phyloP scores from a whole-genome alignment of 2,113 vertebrate genomes.

The Tachycineta bicolor region DNA sequence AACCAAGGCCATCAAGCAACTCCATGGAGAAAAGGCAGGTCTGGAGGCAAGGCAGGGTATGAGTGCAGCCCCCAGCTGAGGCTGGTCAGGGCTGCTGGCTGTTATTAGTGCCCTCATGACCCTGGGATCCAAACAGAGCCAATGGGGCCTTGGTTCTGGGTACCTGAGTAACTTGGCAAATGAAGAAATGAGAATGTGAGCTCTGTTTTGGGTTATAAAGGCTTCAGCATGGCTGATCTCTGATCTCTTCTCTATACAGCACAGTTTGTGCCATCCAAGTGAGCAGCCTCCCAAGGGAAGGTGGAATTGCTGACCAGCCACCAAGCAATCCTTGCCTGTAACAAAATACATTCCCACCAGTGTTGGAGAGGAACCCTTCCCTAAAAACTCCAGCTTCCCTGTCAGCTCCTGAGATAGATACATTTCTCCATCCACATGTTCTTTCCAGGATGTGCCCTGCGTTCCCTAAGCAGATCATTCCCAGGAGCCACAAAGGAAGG shows the following conservation, averaged over 20 bases:
- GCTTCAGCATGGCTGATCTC: not conserved
- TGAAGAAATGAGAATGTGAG: not conserved
- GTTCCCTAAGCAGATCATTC: not conserved
- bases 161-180: not conserved
- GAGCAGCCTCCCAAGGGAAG: not conserved
- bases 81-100: not conserved
- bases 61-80: not conserved
- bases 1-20: no score
- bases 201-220: not conserved
- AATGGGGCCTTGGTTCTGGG: not conserved
- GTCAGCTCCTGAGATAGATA: not conserved
- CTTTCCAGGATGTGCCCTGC: not conserved
- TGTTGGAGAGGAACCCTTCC: not conserved
- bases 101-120: not conserved
- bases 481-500: not conserved
- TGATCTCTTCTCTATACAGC: not conserved
- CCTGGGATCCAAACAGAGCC: not conserved
- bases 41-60: not conserved
- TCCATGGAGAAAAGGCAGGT: not conserved
- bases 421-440: not conserved
- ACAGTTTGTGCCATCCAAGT: not conserved
- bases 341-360: not conserved
- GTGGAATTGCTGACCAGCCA: not conserved
- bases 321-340: not conserved
- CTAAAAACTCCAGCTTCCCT: not conserved